Base-by-base conservation (phyloP, 2,888 invertebrate genomes). In the Oscheius sp. region DNA sequence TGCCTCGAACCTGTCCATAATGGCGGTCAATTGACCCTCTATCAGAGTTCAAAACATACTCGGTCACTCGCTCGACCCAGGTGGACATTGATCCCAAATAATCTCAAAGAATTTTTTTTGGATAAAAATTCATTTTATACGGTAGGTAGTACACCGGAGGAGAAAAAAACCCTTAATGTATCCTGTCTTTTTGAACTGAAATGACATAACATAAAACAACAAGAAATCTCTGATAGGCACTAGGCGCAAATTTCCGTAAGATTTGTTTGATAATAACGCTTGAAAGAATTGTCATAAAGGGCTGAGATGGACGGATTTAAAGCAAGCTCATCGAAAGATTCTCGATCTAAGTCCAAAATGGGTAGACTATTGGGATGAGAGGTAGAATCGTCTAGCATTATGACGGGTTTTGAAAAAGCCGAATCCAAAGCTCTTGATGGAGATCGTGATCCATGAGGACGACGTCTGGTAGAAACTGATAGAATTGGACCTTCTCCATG, bases 231-330 rank as follows among this genome's bases (percentile, higher is more conserved):
- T n/a, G n/a, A n/a, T n/a, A n/a, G n/a, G n/a, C n/a, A 34, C 53
- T 53, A 53, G 27, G 53, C 55, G 20, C 55, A 55, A 2, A 55
- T 25, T 55, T 55, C 34, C 17, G 55, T 55, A 33, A 31, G 55
- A 55, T 55, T 55, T n/a, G 23, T 20, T 20, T 33, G 55, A 1
- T 55, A 23, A 17, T 4, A 17, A 3, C 10, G 12, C n/a, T 52
- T 52, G 52, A 52, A 52, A 52, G 29, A 8, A 3, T 52, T 27
- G 12, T 52, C 27, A 10, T 12, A 27, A n/a, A 42, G 4, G 12
- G 42, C n/a, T n/a, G n/a, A n/a, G n/a, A n/a, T n/a, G n/a, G 42
- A 42, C 6, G 42, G 42, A 20, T 42, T 42, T 42, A 15, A n/a
- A n/a, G n/a, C 42, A 42, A 4, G 20, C n/a, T 3, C 42, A 42